Conservation (phyloP, 2,113 vertebrate genomes). For the Barnardius zonarius region DNA sequence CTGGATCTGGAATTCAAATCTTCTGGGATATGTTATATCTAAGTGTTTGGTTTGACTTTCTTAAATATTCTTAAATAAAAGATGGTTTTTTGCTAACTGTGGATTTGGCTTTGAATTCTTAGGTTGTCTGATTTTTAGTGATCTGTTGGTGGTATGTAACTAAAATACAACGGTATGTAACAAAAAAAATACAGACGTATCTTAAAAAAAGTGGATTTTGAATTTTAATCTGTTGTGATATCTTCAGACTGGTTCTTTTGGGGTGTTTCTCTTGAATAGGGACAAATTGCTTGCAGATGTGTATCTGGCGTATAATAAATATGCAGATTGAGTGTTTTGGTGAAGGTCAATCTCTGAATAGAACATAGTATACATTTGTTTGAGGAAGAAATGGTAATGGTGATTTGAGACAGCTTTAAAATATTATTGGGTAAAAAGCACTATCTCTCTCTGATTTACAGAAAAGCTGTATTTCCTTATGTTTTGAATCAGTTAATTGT, state of each 20-base stretch:
- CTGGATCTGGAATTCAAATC: slow-evolving; percentile 55
- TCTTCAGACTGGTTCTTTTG: background rate
- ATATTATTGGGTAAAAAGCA: background rate
- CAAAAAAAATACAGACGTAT: background rate
- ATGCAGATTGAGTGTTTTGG: slow-evolving; percentile 31
- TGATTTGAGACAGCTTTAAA: slow-evolving; percentile 10
- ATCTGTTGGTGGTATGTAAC: background rate
- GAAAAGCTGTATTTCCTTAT: background rate
- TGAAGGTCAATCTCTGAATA: slow-evolving; percentile 46
- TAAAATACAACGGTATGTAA: background rate
- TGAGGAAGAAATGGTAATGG: background rate
- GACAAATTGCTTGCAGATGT: background rate
- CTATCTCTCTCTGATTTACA: background rate
- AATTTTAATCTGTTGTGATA: background rate
- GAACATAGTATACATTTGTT: background rate
- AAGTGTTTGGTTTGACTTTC: slow-evolving; percentile 21
- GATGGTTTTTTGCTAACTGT: background rate
- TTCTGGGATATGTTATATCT: background rate
- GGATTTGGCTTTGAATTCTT: slow-evolving; percentile 46
- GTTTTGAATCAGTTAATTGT: background rate
- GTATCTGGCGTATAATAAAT: background rate
- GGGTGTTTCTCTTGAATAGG: background rate
- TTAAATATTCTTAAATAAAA: slow-evolving; percentile 63
- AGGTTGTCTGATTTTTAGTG: background rate
- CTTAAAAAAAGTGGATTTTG: background rate